Evolutionary conservation across 2,888 invertebrate genomes (phyloP).

Genomic region (Apamea sordens): DNA sequence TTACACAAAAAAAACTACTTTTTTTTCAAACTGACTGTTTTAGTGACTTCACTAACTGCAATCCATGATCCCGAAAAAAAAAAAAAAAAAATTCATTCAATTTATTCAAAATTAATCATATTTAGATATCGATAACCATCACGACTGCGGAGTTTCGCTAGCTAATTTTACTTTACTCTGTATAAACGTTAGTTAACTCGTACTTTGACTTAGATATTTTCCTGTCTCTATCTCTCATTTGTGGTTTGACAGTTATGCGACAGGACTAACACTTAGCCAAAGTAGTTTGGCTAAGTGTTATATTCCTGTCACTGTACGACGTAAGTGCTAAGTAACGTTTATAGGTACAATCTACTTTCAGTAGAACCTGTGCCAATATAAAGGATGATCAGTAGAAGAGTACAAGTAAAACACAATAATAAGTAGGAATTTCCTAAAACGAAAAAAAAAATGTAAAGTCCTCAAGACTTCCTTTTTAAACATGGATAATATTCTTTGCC

Average conservation of each 20-base stretch:
- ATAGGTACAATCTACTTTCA: background rate
- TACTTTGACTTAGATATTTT: no score
- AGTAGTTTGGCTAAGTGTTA: background rate
- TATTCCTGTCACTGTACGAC: no score
- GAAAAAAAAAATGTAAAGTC: slow-evolving; percentile 31
- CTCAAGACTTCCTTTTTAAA: slow-evolving; percentile 23
- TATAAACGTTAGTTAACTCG: background rate
- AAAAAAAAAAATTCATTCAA: no score
- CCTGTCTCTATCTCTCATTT: background rate
- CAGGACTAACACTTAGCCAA: background rate
- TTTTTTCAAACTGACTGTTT: no score
- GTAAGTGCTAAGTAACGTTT: background rate
- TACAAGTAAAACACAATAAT: background rate
- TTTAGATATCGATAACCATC: no score
- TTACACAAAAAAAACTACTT: no score
- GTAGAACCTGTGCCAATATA: background rate
- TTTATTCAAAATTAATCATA: no score
- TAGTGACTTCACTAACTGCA: no score
- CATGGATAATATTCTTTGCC: slow-evolving; percentile 37
- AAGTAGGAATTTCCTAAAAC: slow-evolving; percentile 25
- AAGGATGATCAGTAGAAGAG: background rate
- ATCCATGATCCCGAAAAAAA: no score
- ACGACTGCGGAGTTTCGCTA: no score
- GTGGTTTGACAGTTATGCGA: background rate
- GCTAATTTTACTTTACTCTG: no score